These are phyloP conservation scores for Anguilla anguilla DNA, from an alignment of 2,797 vertebrate species.

Conservation along the genomic window DNA sequence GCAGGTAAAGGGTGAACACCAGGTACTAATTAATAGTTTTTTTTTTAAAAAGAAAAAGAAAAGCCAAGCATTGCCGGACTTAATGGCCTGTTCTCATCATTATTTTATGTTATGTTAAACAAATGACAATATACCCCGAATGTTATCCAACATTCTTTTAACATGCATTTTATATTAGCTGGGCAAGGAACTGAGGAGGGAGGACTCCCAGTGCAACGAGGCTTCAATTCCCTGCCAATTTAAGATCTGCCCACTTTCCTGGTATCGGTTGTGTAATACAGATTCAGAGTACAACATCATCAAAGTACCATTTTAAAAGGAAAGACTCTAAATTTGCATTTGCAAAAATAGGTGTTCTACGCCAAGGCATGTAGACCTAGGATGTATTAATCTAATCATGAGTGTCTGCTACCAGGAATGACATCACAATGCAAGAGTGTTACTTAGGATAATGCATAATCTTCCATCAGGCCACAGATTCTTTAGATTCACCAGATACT, in stretches of 20 bases:
- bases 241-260: conserved; percentile 68
- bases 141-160: too few relatives aligned
- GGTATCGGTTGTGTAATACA: conserved; percentile 68
- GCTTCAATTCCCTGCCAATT: conserved; percentile 59
- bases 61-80: too few relatives aligned
- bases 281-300: conserved; percentile 64
- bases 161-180: too few relatives aligned
- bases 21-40: too few relatives aligned
- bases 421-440: neutral
- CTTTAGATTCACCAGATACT: too few relatives aligned
- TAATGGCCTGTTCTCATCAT: too few relatives aligned
- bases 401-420: neutral
- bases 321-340: neutral
- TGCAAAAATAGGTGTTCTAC: neutral
- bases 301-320: conserved; percentile 48
- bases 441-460: neutral
- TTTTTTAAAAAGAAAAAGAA: too few relatives aligned
- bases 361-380: neutral
- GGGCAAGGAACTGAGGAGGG: conserved; percentile 52
- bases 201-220: conserved; percentile 64
- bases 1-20: too few relatives aligned
- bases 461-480: neutral
- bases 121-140: neutral
- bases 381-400: neutral
- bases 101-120: too few relatives aligned